Evolutionary conservation across 2,113 vertebrate genomes (phyloP).

Genomic region (Procapra przewalskii): DNA sequence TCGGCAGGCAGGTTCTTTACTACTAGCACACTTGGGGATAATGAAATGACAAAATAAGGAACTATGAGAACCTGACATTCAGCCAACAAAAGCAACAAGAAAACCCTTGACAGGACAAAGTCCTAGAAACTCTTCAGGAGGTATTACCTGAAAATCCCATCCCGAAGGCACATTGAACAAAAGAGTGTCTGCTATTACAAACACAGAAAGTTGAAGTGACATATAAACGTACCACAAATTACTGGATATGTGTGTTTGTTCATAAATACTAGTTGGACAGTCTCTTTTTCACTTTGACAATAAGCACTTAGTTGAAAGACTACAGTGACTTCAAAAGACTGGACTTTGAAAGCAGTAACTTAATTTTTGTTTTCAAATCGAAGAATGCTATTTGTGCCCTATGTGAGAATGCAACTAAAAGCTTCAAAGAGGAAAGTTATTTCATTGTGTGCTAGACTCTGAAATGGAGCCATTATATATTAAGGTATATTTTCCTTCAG

Average conservation of each 20-base stretch:
- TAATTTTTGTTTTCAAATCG: slow-evolving; percentile 26
- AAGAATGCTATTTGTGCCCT: slow-evolving; percentile 6
- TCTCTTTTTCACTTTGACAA: background rate
- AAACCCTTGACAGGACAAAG: background rate
- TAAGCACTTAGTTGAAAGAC: background rate
- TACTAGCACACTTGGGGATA: background rate
- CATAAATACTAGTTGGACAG: background rate
- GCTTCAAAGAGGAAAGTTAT: slow-evolving; percentile 59
- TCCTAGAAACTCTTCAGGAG: background rate
- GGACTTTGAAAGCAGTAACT: slow-evolving; percentile 12
- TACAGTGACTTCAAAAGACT: background rate
- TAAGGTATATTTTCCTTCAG: slow-evolving; percentile 46
- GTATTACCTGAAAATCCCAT: background rate
- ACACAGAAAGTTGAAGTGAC: background rate
- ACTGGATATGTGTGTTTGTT: background rate
- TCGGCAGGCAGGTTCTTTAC: background rate
- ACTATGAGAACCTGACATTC: background rate
- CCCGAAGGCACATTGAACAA: background rate
- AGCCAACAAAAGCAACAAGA: background rate
- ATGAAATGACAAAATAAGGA: background rate
- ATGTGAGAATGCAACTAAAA: slow-evolving; percentile 4
- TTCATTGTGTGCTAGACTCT: slow-evolving; percentile 33
- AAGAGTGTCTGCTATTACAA: background rate
- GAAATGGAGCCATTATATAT: slow-evolving; percentile 17
- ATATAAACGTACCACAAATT: background rate